Evolutionary conservation across 2,888 invertebrate species (phyloP), one percentile per base, ranked within the genome.

Genomic region (Lepidocyrtinus sp.): DNA sequence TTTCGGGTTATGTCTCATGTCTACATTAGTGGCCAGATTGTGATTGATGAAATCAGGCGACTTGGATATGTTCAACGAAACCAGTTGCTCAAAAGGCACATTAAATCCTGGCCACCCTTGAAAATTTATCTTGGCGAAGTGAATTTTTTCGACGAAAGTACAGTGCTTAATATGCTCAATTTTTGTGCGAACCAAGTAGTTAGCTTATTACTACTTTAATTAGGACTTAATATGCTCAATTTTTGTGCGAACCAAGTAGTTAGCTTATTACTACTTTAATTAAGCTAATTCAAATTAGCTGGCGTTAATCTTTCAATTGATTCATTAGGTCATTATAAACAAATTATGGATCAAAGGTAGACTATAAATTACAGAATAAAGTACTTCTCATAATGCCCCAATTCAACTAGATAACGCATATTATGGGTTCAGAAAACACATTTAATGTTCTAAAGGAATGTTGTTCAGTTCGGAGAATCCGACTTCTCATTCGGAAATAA

Each of bases 1-100:
- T 72, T 36, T 25, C 63, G 72, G 1, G 63, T 63, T 0, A 62
- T 62, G 9, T 36, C 72, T 12, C 12, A 17, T 19, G 25, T 72
- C 0, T 72, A 46, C 22, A 17, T 17, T 17, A 63, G 46, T 1
- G 21, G 46, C n/a, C 3, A 45, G 15, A 17, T 9, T 9, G 9
- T 67, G 1, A 36, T 45, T 22, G 22, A 21, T 1, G 26, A 50
- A 9, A 36, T 67, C 12, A 67, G 22, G 22, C 7, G 59, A 59
- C 19, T 7, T 59, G 59, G 17, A 17, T n/a, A n/a, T 17, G n/a
- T 55, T 9, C 5, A 22, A 22, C 19, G n/a, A 59, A 36, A 36
- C 12, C 3, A 2, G 59, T 22, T 55, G 17, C 17, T 59, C 2
- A 59, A 22, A 59, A 9, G 59, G 21, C 22, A 59, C 22, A 22